Evolutionary conservation across 2,113 vertebrate genomes (phyloP), one percentile per base, ranked within the genome.

Genomic region (Aramus guarauna): DNA sequence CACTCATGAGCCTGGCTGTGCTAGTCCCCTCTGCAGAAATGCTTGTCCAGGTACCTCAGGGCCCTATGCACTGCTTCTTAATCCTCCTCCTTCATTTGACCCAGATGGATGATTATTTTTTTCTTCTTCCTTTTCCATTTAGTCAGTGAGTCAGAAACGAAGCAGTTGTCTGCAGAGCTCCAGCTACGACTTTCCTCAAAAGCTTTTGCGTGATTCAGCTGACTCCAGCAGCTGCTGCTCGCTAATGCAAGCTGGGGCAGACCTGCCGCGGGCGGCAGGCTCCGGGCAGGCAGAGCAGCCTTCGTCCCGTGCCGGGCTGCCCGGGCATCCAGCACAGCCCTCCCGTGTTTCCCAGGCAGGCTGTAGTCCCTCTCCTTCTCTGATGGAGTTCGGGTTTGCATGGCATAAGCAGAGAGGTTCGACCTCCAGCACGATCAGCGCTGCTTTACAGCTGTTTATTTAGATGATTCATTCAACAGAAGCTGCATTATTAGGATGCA

Each of bases 241-340:
- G 29, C 21, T 36, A 2, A 18, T 5, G 41, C 27, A 66, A 29
- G 27, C 34, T 2, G 12, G 7, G 27, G 41, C 41, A 58, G 71
- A 17, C 15, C 39, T 9, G 27, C 23, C 0, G 0, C 18, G 64
- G 56, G 34, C 2, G 1, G 59, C 30, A 48, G 27, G 56, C 16
- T 63, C 41, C 10, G 47, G 6, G 16, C 0, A 2, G 22, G 34
- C 59, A 85, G 60, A 24, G 3, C 56, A 63, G 27, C 37, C 58
- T 50, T 36, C 24, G 34, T 84, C 15, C 59, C 3, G 0, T 6
- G 15, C 39, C 0, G 0, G 47, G 62, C 48, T 64, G 11, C n/a
- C 58, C 0, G 0, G 7, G 48, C 5, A 0, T 16, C 55, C 85
- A 22, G 34, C 7, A 1, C 34, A 87, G 59, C 30, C 50, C 45